Evolutionary conservation across 2,113 vertebrate genomes (phyloP).

Genomic region (Gambusia affinis): DNA sequence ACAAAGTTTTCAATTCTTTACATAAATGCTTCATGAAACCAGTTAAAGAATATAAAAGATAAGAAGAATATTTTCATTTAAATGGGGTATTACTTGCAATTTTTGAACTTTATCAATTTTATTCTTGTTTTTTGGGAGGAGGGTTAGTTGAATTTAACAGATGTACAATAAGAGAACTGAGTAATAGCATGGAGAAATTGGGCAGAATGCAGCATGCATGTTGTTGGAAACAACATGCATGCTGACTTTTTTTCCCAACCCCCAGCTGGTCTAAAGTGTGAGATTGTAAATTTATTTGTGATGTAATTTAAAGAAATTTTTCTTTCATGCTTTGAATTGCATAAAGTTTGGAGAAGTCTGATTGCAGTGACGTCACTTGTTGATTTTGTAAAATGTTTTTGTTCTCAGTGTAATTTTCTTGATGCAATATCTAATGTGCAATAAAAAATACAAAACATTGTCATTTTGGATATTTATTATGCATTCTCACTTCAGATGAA

Average conservation of each 20-base stretch:
- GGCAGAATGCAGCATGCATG: background rate
- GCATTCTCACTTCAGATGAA: background rate
- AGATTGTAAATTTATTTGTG: slow-evolving; percentile 1
- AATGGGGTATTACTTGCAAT: background rate
- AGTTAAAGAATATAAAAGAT: background rate
- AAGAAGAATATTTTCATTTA: background rate
- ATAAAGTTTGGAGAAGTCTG: background rate
- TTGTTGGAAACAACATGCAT: slow-evolving; percentile 23
- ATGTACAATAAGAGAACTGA: background rate
- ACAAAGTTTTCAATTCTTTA: slow-evolving; percentile 9
- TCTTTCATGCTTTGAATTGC: slow-evolving; percentile 7
- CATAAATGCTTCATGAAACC: background rate
- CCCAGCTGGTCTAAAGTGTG: background rate
- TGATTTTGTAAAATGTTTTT: background rate
- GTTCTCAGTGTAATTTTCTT: background rate
- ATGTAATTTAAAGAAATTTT: background rate
- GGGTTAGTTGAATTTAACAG: background rate
- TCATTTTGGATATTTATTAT: background rate
- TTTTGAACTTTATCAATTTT: background rate
- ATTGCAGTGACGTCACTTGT: background rate
- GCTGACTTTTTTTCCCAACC: background rate
- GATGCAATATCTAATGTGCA: background rate
- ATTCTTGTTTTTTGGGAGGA: background rate
- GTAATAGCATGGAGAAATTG: background rate
- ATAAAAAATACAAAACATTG: background rate